Conservation (phyloP, 2,888 invertebrate genomes). For the Cactoblastis cactorum region DNA sequence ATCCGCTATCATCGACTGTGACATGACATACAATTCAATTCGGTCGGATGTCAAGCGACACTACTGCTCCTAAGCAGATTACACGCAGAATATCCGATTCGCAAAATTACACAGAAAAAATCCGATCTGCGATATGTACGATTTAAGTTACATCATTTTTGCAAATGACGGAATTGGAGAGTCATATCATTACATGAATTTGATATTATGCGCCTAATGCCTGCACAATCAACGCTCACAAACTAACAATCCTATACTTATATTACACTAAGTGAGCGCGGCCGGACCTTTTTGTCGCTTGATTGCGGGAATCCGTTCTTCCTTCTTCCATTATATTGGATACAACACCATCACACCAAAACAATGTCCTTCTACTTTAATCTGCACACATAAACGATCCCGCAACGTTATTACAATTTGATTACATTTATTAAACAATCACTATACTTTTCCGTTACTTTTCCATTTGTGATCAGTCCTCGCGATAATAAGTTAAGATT, state of each 20-base stretch:
- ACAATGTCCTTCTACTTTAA: conserved; percentile 64
- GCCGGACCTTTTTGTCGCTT: conserved; percentile 49
- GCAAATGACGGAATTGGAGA: background rate
- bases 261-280: conserved; percentile 49
- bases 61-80: background rate
- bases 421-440: conserved; percentile 62
- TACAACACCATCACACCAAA: conserved; percentile 78
- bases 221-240: conserved; percentile 36
- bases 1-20: conserved; percentile 3
- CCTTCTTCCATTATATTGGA: conserved; percentile 74
- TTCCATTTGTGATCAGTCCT: conserved; percentile 68
- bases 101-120: background rate
- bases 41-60: background rate
- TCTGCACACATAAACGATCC: conserved; percentile 56
- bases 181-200: background rate
- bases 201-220: background rate
- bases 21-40: conserved; percentile 12
- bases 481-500: conserved; percentile 77
- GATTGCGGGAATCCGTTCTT: conserved; percentile 65
- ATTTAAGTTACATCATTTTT: background rate
- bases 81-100: background rate
- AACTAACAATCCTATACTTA: conserved; percentile 47
- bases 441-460: conserved; percentile 69
- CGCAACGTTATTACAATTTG: conserved; percentile 45
- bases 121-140: background rate